Conservation (phyloP, 2,797 vertebrate species). For the Labroides dimidiatus region DNA sequence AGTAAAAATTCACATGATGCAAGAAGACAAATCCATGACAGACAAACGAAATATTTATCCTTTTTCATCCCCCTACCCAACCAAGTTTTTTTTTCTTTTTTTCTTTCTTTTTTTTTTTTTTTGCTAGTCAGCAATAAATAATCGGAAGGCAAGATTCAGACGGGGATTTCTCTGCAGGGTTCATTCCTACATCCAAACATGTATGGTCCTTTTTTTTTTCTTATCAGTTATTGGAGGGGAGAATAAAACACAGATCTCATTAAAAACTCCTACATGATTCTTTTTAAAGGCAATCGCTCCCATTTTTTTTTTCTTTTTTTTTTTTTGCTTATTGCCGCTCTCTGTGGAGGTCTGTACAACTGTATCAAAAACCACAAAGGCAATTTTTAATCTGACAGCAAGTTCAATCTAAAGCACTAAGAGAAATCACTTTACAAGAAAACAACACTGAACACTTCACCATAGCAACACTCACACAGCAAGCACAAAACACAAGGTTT, state of each 20-base stretch:
- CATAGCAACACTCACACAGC: conserved; percentile 95
- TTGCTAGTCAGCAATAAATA: conserved; percentile 89
- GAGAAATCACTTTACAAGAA: conserved; percentile 88
- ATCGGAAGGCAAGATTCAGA: conserved; percentile 85
- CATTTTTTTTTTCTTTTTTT: conserved; percentile 84
- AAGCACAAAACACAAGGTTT: conserved; percentile 91
- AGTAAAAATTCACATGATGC: conserved; percentile 83
- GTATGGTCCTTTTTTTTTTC: conserved; percentile 79
- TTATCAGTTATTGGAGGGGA: conserved; percentile 86
- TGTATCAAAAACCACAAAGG: conserved; percentile 95
- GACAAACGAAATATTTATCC: conserved; percentile 67
- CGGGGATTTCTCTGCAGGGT: conserved; percentile 90
- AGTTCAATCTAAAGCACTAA: conserved; percentile 89
- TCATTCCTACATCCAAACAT: conserved; percentile 91
- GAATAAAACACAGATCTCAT: conserved; percentile 87
- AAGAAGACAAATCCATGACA: conserved; percentile 75
- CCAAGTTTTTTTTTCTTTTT: conserved; percentile 61
- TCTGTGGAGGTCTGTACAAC: conserved; percentile 90
- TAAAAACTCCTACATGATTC: conserved; percentile 84
- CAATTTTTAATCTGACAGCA: conserved; percentile 91
- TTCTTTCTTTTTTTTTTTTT: conserved; percentile 82
- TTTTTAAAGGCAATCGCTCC: conserved; percentile 72
- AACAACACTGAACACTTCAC: conserved; percentile 91
- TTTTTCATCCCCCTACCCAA: conserved; percentile 59
- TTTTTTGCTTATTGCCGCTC: conserved; percentile 85